Percentiles rank a stretch among this genome's conserved stretches.
phyloP scores from a whole-genome alignment of 1,140 invertebrate species.

The Lanistes nyassanus region DNA sequence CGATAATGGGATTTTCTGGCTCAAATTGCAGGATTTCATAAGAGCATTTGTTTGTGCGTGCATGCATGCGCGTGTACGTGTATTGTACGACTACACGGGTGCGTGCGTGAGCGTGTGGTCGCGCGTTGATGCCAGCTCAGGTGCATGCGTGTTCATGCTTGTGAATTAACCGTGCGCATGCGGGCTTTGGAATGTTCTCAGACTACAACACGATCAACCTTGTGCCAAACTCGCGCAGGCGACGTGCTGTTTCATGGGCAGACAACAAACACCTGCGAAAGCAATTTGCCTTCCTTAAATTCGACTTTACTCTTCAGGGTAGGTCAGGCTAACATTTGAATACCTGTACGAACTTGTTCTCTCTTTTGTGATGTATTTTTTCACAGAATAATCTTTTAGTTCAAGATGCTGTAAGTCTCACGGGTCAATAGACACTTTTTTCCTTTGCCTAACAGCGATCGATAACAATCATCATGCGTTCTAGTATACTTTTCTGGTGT shows the following conservation, averaged over 20 bases:
- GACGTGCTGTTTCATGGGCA: not conserved
- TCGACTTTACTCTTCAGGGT: slow-evolving; percentile 50
- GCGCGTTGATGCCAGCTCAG: too few relatives aligned
- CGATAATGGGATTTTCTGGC: not conserved
- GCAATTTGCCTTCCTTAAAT: slow-evolving; percentile 36
- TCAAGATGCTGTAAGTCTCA: too few relatives aligned
- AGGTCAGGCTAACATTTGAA: not conserved
- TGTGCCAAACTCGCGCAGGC: slow-evolving; percentile 35
- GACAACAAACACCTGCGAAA: slow-evolving; percentile 17
- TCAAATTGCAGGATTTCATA: too few relatives aligned
- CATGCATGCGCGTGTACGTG: too few relatives aligned
- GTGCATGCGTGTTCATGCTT: too few relatives aligned
- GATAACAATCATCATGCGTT: too few relatives aligned
- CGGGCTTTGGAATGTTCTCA: slow-evolving; percentile 14
- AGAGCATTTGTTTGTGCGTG: not conserved
- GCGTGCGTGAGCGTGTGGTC: too few relatives aligned
- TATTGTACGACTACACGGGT: too few relatives aligned
- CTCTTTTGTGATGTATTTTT: not conserved
- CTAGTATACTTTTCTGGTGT: not conserved
- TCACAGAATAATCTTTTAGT: too few relatives aligned
- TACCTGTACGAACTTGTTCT: not conserved
- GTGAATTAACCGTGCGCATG: too few relatives aligned
- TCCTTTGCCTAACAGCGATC: too few relatives aligned
- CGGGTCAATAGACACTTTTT: too few relatives aligned
- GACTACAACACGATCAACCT: slow-evolving; percentile 52